Evolutionary conservation across 2,888 invertebrate species (phyloP).

Genomic region (Chironomus riparius): DNA sequence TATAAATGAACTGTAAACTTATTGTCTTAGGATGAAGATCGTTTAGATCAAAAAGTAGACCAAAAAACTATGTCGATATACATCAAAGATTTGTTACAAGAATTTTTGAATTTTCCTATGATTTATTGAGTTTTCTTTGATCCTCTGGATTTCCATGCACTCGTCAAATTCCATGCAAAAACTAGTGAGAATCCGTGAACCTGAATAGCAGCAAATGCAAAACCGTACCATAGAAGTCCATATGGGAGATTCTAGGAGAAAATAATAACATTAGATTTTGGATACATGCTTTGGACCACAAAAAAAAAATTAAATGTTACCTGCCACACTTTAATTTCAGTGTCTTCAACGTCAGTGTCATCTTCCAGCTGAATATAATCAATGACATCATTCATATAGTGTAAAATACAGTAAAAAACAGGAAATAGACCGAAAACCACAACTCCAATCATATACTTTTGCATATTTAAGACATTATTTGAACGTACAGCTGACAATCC

Average conservation of each 20-base stretch:
- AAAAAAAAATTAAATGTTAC: constrained; percentile 48
- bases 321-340: constrained; percentile 72
- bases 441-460: constrained; percentile 73
- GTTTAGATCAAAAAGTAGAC: not conserved
- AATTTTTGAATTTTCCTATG: not conserved
- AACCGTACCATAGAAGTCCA: constrained; percentile 86
- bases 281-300: not conserved
- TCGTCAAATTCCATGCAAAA: constrained; percentile 72
- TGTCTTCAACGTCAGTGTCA: constrained; percentile 51
- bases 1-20: not conserved
- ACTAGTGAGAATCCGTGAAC: constrained; percentile 79
- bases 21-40: constrained; percentile 6
- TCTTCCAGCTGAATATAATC: constrained; percentile 57
- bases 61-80: not conserved
- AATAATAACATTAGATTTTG: not conserved
- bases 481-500: constrained; percentile 78
- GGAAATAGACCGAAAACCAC: constrained; percentile 71
- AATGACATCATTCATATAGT: constrained; percentile 78
- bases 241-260: constrained; percentile 73
- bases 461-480: constrained; percentile 68
- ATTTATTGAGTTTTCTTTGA: constrained; percentile 48
- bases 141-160: constrained; percentile 74
- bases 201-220: constrained; percentile 77
- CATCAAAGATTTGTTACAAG: not conserved
- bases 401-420: constrained; percentile 66